Evolutionary conservation across 1,140 invertebrate species (phyloP).

Genomic region (Pogonomyrmex barbatus): DNA sequence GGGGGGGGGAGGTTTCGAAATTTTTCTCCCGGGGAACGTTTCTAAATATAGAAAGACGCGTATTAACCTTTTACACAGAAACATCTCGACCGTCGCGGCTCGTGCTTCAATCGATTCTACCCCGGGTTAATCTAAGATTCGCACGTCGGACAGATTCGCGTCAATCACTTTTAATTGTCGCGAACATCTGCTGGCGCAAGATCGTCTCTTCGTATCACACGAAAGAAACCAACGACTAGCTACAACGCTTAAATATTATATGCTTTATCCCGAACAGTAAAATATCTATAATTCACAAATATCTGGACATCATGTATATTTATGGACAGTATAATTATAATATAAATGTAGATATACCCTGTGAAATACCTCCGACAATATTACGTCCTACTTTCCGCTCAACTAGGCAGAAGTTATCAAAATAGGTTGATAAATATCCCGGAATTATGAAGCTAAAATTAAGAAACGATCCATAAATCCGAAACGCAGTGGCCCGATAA

Average conservation of each 20-base stretch:
- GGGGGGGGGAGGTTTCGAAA: constrained; percentile 22
- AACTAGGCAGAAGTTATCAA: not conserved
- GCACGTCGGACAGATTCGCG: constrained; percentile 66
- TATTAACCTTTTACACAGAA: constrained; percentile 60
- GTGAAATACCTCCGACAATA: not conserved
- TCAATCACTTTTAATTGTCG: constrained; percentile 78
- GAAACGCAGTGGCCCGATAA: constrained; percentile 1
- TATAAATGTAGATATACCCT: not conserved
- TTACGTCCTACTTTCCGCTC: not conserved
- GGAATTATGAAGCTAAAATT: not conserved
- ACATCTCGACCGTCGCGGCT: constrained; percentile 18
- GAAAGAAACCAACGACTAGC: not conserved
- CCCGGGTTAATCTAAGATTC: constrained; percentile 62
- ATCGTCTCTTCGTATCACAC: not conserved
- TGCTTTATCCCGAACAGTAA: not conserved
- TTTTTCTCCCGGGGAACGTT: constrained; percentile 47
- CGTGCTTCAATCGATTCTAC: constrained; percentile 37
- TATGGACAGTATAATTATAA: not conserved
- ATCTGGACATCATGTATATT: not conserved
- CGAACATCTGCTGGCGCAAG: constrained; percentile 65
- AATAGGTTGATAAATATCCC: not conserved
- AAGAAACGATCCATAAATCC: not conserved
- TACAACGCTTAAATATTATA: not conserved
- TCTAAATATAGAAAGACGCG: constrained; percentile 69
- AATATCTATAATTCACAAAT: not conserved